Evolutionary conservation across 1,140 invertebrate species (phyloP).

Genomic region (Tetragnatha versicolor): DNA sequence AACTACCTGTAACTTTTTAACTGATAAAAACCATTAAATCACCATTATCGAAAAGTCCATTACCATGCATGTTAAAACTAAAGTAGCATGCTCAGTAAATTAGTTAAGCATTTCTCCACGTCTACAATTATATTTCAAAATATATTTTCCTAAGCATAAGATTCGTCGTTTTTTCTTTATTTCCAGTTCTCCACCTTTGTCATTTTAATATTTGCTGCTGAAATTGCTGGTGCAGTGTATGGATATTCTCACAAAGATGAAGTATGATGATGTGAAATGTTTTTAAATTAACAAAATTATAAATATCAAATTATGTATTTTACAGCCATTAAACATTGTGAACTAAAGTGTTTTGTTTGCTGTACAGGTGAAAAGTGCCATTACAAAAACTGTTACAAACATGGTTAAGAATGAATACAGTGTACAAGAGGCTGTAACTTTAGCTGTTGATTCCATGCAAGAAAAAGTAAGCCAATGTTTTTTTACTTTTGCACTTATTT

Average conservation of each 20-base stretch:
- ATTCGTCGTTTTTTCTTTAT: constrained; percentile 58
- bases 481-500: neutral
- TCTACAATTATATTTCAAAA: too few relatives aligned
- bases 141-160: too few relatives aligned
- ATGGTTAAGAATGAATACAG: constrained; percentile 70
- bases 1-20: too few relatives aligned
- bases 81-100: too few relatives aligned
- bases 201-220: constrained; percentile 77
- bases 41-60: too few relatives aligned
- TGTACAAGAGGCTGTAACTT: constrained; percentile 66
- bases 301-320: neutral
- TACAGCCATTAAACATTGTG: neutral
- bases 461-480: constrained; percentile 64
- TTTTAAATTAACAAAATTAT: neutral
- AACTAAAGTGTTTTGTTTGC: neutral
- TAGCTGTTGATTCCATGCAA: constrained; percentile 76
- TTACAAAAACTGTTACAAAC: constrained; percentile 70
- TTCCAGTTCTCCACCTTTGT: constrained; percentile 77
- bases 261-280: constrained; percentile 29
- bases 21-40: too few relatives aligned
- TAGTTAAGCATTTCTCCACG: too few relatives aligned
- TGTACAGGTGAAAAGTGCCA: constrained; percentile 68
- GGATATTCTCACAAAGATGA: constrained; percentile 73
- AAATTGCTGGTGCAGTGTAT: constrained; percentile 78
- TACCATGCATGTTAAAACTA: too few relatives aligned